Evolutionary conservation across 2,113 vertebrate species (phyloP), one percentile per base, ranked within the genome.

Genomic region (Phodopus roborovskii): DNA sequence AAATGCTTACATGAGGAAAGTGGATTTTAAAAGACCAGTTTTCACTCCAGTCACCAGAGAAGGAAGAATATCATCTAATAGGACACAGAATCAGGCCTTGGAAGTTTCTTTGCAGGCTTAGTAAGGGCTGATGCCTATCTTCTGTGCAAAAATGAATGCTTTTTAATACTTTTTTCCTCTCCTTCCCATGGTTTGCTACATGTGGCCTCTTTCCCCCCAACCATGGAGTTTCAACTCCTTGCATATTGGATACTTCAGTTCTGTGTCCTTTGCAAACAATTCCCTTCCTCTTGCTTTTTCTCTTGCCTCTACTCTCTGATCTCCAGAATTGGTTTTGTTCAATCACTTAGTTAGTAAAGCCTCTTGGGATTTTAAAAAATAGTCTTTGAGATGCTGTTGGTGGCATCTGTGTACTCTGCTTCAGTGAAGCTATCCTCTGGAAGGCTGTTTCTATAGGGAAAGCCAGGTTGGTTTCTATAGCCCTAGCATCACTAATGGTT

Each of bases 1-100:
- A 86, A 50, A n/a, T 87, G 56, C 85, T 91, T 83, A 92, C 91
- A 42, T 30, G 56, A 96, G 39, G 36, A 83, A 87, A 60, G 0
- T 3, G 78, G 82, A 64, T 93, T 71, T 75, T 19, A 62, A 77
- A 79, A 94, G 17, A 4, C 39, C 15, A 71, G 36, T 83, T 74
- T 92, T 86, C 4, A 39, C 62, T 73, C 89, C 48, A 64, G 56
- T 85, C 9, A 45, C 24, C 45, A 90, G 53, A 86, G 50, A 90
- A 5, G 75, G n/a, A 28, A 92, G 26, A 30, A 16, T 53, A 50
- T 1, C 33, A 88, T 19, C 3, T 28, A 75, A 64, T 19, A 22
- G 60, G 70, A 92, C 39, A 22, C 30, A 70, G 22, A 50, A 70
- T 60, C 36, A 93, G 36, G 66, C 5, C 36, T 70, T 30, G 81